These are phyloP conservation scores for Uromys caudimaculatus DNA, from an alignment of 2,797 vertebrate genomes.

Conservation along the genomic window DNA sequence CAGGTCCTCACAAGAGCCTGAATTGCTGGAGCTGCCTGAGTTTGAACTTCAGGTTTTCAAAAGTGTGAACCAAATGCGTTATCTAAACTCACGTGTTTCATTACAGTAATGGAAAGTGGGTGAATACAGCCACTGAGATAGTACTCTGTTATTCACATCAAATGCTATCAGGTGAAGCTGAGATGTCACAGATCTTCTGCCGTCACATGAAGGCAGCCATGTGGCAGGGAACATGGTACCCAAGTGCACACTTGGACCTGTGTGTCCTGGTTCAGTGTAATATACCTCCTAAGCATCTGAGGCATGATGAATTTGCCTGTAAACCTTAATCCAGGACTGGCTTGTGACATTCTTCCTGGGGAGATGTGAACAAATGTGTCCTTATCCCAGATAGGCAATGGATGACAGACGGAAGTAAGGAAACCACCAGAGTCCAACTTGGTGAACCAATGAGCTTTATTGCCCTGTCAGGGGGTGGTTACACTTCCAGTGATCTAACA, in stretches of 20 bases:
- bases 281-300: no score
- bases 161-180: background rate
- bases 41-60: background rate
- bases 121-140: background rate
- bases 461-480: background rate
- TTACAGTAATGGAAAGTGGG: background rate
- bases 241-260: no score
- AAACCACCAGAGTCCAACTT: background rate
- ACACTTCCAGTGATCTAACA: background rate
- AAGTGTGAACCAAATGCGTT: background rate
- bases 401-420: background rate
- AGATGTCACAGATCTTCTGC: background rate
- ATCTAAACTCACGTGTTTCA: background rate
- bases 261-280: no score
- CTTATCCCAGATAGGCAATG: background rate
- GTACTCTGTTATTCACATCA: background rate
- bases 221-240: no score
- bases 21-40: background rate
- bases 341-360: background rate
- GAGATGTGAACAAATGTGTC: background rate
- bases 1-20: background rate
- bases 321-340: background rate
- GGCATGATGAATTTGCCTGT: no score
- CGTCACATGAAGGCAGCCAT: no score
- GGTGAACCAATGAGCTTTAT: no score